These are phyloP conservation scores for Apaloderma vittatum DNA, from an alignment of 2,113 vertebrate genomes.

Conservation along the genomic window DNA sequence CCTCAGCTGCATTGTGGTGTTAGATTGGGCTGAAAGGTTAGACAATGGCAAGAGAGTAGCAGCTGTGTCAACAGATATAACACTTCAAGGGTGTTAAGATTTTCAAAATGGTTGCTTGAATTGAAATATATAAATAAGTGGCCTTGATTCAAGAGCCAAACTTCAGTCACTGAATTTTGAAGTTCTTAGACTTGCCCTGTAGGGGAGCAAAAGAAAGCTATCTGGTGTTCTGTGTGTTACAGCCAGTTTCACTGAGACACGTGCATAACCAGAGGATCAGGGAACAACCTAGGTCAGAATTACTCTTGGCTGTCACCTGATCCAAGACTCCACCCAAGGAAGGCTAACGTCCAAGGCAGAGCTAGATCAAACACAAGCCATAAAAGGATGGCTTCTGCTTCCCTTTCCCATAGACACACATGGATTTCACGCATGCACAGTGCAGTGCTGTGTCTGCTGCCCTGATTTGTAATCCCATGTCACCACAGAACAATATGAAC, in stretches of 20 bases:
- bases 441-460: accelerated
- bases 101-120: neutral
- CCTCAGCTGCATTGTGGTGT: neutral
- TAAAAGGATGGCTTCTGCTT: neutral
- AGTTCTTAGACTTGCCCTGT: neutral
- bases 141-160: neutral
- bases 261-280: neutral
- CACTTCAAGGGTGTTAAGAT: neutral
- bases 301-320: neutral
- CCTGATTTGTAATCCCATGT: neutral
- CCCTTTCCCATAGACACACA: neutral
- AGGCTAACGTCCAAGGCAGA: neutral
- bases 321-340: neutral
- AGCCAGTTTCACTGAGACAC: accelerated
- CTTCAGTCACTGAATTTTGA: neutral
- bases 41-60: neutral
- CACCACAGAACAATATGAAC: neutral
- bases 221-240: neutral
- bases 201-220: neutral
- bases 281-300: neutral
- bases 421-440: neutral
- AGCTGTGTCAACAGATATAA: slow-evolving; percentile 1
- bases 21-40: neutral
- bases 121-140: neutral
- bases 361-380: neutral